Base-by-base conservation (phyloP, 2,797 vertebrate species). In the Hyperoplus immaculatus region DNA sequence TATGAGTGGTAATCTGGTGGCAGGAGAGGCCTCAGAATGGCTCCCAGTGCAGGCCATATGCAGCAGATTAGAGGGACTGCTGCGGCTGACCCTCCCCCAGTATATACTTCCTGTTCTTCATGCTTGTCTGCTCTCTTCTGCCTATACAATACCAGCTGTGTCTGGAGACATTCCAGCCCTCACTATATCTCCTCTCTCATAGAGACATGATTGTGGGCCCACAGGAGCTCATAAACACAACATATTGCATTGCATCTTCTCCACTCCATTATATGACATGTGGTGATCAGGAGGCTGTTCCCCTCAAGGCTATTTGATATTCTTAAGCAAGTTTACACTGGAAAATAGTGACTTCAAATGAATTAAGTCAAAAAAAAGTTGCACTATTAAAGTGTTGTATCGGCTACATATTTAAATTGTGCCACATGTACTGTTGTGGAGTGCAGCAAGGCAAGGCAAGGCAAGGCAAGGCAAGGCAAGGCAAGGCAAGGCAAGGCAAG, bases 71-170 rank as follows among this genome's bases (percentile, higher is more conserved):
- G 60, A 75, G 60, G 76, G 72, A 14, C 53, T 45, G 71, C 71
- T 54, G 42, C 15, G 18, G 50, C 64, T 74, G 87, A 87, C 87
- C 89, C 83, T 88, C 83, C 92, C 91, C 90, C 90, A 88, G 69
- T 36, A 82, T 90, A 80, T 89, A 83, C 89, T 90, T 93, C 90
- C 90, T 92, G 90, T 89, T 90, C 91, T 88, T 87, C 90, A 89
- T 90, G 87, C 88, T 85, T 86, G 88, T 93, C 87, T 87, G 85
- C 82, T 83, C 6, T 65, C 83, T 88, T 86, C 85, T 92, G 84
- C 77, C 86, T 87, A 80, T 89, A 93, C 89, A 92, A 92, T 92
- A 90, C 81, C 77, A 87, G 88, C 88, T 90, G 91, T 93, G 89
- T 90, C 91, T 92, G 90, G 81, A 91, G 83, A 90, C 89, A 87